Evolutionary conservation across 2,113 vertebrate species (phyloP).

Genomic region (Chauna torquata): DNA sequence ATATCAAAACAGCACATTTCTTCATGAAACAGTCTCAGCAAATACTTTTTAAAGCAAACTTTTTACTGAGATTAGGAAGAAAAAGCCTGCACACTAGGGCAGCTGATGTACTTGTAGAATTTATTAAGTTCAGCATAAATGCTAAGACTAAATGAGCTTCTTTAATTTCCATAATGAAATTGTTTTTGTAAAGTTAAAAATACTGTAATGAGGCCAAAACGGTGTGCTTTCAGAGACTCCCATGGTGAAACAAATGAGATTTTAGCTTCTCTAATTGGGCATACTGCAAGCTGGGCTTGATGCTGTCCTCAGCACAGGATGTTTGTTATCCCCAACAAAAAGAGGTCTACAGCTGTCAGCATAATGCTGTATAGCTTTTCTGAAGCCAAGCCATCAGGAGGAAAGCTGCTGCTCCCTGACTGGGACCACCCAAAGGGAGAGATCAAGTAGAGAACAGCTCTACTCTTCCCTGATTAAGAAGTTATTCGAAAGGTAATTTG

Average conservation of each 20-base stretch:
- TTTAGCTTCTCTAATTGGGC: constrained; percentile 87
- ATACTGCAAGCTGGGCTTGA: constrained; percentile 81
- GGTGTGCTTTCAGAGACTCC: constrained; percentile 83
- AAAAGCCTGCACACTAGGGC: constrained; percentile 61
- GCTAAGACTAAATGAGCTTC: constrained; percentile 80
- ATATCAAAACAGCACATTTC: constrained; percentile 27
- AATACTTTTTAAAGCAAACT: constrained; percentile 45
- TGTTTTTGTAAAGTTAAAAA: constrained; percentile 88
- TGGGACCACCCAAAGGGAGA: constrained; percentile 84
- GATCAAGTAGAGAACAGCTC: constrained; percentile 75
- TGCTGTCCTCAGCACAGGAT: constrained; percentile 80
- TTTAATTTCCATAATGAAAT: constrained; percentile 89
- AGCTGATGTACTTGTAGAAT: constrained; percentile 76
- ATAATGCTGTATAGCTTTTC: constrained; percentile 74
- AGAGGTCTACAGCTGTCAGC: constrained; percentile 84
- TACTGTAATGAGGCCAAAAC: constrained; percentile 86
- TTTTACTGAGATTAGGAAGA: constrained; percentile 70
- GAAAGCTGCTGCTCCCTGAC: constrained; percentile 70
- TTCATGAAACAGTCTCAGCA: constrained; percentile 17
- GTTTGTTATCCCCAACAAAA: constrained; percentile 85
- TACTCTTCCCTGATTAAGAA: constrained; percentile 81
- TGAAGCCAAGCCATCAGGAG: constrained; percentile 73
- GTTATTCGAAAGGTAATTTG: constrained; percentile 81
- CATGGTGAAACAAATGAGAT: constrained; percentile 88
- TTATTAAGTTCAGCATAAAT: constrained; percentile 78